Evolutionary conservation across 2,797 vertebrate species (phyloP).

Genomic region (Microctenopoma lineatum): DNA sequence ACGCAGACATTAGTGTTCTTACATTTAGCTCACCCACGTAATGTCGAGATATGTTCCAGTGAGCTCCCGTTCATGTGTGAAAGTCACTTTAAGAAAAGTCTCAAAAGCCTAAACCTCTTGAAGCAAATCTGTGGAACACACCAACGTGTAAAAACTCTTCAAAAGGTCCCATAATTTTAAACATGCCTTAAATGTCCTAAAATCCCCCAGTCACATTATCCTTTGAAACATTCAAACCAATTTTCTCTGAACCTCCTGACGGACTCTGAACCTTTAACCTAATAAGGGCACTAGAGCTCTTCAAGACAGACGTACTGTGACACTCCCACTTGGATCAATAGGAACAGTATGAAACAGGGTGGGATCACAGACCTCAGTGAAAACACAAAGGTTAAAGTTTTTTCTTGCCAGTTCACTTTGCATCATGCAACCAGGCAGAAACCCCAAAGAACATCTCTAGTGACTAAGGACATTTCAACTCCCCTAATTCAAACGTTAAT

Average conservation of each 20-base stretch:
- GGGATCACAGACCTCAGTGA: not conserved
- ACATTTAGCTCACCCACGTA: too few species aligned
- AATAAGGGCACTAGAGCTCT: not conserved
- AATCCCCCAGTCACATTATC: too few species aligned
- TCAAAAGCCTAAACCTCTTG: too few species aligned
- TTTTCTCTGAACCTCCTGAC: not conserved
- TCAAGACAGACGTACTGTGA: not conserved
- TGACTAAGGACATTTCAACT: not conserved
- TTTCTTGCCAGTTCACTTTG: not conserved
- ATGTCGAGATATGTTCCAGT: too few species aligned
- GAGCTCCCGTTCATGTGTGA: too few species aligned
- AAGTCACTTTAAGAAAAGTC: too few species aligned
- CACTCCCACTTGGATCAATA: slow-evolving; percentile 4
- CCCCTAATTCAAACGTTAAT: not conserved
- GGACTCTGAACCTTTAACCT: not conserved
- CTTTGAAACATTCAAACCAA: not conserved
- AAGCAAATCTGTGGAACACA: too few species aligned
- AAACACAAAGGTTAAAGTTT: slow-evolving; percentile 4
- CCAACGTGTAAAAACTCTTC: too few species aligned
- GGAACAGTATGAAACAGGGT: not conserved
- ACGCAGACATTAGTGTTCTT: too few species aligned
- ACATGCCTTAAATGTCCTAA: too few species aligned
- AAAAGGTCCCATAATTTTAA: too few species aligned
- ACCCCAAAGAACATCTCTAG: too few species aligned
- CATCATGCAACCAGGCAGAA: not conserved